Percentiles rank a stretch among this genome's conserved stretches.
These are phyloP conservation scores for Molossus molossus DNA, from an alignment of 2,797 vertebrate species.

Conservation along the genomic window DNA sequence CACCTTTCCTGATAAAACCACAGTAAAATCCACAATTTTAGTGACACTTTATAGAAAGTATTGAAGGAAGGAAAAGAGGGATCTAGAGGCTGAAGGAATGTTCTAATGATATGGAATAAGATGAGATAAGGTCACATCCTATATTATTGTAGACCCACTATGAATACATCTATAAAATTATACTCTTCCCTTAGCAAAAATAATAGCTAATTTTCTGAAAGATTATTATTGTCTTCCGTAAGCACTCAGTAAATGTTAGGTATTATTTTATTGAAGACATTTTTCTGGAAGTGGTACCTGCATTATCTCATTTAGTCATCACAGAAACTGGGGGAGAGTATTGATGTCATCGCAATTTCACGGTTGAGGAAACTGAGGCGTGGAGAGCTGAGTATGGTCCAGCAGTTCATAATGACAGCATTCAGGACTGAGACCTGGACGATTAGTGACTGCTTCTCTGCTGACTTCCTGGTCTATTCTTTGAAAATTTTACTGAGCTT, in stretches of 20 bases:
- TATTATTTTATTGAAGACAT: not conserved
- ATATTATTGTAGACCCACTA: not conserved
- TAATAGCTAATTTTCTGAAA: not conserved
- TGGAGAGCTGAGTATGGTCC: not conserved
- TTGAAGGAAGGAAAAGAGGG: not conserved
- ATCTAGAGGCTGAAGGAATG: not conserved
- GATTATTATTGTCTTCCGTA: not conserved
- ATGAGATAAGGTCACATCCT: not conserved
- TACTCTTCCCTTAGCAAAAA: not conserved
- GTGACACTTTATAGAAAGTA: not conserved
- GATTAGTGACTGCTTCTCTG: not conserved
- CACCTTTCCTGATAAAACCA: not conserved
- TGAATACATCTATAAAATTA: not conserved
- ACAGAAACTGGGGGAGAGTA: not conserved
- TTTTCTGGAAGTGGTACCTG: not conserved
- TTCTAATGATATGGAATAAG: not conserved
- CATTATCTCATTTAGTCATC: not conserved
- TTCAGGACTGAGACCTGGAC: not conserved
- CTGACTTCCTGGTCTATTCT: not conserved
- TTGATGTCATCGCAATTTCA: not conserved
- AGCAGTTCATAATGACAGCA: not conserved
- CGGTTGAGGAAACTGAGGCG: not conserved
- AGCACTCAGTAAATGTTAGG: not conserved
- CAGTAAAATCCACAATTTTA: not conserved
- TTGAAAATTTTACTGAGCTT: not conserved